These are phyloP conservation scores for Ia io DNA, from an alignment of 2,113 vertebrate species.

Conservation along the genomic window DNA sequence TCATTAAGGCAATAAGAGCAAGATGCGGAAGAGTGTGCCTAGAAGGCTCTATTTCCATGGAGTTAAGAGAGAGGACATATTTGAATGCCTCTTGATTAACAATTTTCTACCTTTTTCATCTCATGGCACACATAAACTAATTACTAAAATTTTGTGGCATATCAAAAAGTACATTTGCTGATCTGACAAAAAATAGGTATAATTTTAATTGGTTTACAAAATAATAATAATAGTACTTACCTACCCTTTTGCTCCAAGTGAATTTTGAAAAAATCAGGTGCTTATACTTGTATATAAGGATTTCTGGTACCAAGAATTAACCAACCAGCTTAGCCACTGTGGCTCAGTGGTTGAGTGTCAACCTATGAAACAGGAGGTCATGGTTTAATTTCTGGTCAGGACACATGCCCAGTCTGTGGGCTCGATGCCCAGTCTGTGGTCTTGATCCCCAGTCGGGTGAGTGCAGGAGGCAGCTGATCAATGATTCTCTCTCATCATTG, in stretches of 20 bases:
- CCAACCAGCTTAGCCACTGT: neutral
- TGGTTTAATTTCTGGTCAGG: too few species aligned
- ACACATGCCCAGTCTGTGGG: too few species aligned
- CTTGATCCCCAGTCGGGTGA: too few species aligned
- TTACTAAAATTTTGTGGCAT: neutral
- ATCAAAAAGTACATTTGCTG: neutral
- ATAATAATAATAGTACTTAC: neutral
- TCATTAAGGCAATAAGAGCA: neutral
- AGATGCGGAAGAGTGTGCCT: neutral
- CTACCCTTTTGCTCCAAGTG: neutral
- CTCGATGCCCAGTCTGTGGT: too few species aligned
- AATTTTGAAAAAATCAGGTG: neutral
- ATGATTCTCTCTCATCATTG: too few species aligned
- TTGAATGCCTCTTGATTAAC: neutral
- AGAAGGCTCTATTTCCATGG: neutral
- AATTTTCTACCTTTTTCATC: neutral
- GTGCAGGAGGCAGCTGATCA: too few species aligned
- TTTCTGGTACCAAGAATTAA: neutral
- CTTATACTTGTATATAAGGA: neutral
- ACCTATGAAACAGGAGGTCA: too few species aligned
- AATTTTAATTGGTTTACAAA: neutral
- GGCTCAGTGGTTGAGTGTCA: too few species aligned
- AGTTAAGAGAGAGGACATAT: neutral
- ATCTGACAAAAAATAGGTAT: neutral
- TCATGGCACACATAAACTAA: neutral